Conservation (phyloP, 2,888 invertebrate species). For the Gastracanthus pulcherrimus region DNA sequence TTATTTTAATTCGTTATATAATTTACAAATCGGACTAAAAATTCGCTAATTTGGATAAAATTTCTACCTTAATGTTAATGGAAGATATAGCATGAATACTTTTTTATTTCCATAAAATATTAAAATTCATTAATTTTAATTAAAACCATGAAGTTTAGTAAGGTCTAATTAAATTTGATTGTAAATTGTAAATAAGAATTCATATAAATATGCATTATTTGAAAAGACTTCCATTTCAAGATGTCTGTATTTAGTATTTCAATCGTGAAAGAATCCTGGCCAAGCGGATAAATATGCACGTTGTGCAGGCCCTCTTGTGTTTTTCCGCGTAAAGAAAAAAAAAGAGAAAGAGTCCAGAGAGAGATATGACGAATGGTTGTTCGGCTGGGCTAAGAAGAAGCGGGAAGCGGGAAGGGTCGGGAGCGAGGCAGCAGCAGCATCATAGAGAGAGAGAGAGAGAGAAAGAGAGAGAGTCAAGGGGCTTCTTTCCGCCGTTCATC, state of each 20-base stretch:
- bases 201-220: neutral
- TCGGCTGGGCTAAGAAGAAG: slow-evolving; percentile 19
- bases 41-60: too few relatives aligned
- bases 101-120: too few relatives aligned
- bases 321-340: neutral
- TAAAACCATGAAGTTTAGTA: too few relatives aligned
- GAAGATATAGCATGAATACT: too few relatives aligned
- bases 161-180: too few relatives aligned
- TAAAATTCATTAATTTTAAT: too few relatives aligned
- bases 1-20: too few relatives aligned
- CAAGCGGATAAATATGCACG: slow-evolving; percentile 30
- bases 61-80: too few relatives aligned
- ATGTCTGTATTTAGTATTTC: slow-evolving; percentile 2
- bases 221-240: neutral
- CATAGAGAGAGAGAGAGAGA: neutral
- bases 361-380: slow-evolving; percentile 50
- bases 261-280: slow-evolving; percentile 24
- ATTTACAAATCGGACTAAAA: too few relatives aligned
- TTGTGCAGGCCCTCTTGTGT: neutral
- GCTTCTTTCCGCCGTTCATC: slow-evolving; percentile 69
- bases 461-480: slow-evolving; percentile 15
- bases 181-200: neutral
- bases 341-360: neutral
- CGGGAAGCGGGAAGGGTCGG: neutral
- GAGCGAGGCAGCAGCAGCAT: neutral